Evolutionary conservation across 2,113 vertebrate species (phyloP), one percentile per base, ranked within the genome.

Genomic region (Felis chaus): DNA sequence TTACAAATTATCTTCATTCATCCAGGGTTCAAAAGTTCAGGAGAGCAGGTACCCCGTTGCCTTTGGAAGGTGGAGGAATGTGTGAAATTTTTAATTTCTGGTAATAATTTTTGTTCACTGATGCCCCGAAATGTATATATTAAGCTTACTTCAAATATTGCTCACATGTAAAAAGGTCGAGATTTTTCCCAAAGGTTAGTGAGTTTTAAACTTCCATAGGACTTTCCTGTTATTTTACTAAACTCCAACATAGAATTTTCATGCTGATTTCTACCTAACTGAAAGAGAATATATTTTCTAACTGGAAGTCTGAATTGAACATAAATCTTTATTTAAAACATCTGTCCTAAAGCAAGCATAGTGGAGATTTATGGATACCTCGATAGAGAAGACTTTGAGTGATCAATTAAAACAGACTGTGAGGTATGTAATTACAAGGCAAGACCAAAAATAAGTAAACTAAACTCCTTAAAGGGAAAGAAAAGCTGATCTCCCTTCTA

Each of bases 341-440:
- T 61, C 13, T 95, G 31, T 94, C 57, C 7, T 95, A 85, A 91
- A 85, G 18, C 57, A 92, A 92, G 4, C 31, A 71, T 95, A 96
- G 93, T 82, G 3, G 69, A 97, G 95, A 97, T 73, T 92, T 93
- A 95, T 97, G 95, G 29, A 78, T 97, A 93, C 16, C 53, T 94
- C 16, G n/a, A 90, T 65, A 7, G 33, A 97, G 65, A 89, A 94
- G 94, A 94, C 55, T 92, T 66, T 1, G 97, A 89, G 36, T 36
- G 36, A 95, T 89, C 63, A 97, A 96, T 98, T 95, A 92, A 41
- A 78, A 53, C 9, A 81, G 55, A 36, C 55, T 96, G 93, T 80
- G 29, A 90, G 50, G 19, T 68, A 0, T 79, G 12, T 53, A 66
- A 53, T 88, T 94, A 92, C 66, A 88, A 91, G 66, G 6, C 39